Base-by-base conservation (phyloP, 2,888 invertebrate species). In the Alloplasta piceator region DNA sequence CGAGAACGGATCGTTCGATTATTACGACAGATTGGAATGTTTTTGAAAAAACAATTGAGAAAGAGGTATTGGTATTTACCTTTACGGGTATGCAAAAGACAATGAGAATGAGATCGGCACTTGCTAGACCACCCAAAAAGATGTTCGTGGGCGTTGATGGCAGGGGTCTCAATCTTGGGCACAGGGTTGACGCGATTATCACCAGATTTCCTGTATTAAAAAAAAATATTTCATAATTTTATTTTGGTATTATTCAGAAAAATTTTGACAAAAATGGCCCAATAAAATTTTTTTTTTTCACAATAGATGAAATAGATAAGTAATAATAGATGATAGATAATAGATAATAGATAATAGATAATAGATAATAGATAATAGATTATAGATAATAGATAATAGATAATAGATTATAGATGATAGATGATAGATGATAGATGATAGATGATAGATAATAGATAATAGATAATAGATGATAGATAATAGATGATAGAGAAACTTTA, bases 21-120 rank as follows among this genome's bases (percentile, higher is more conserved):
- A 38, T 58, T 39, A 58, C n/a, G 4, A 60, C 39, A 9, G 14
- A 39, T 61, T n/a, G 10, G 41, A 43, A 43, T 67, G 5, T 43
- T 16, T 43, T 43, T 61, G 1, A 16, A 6, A 43, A 63, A 39
- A 9, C 6, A 39, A 41, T 6, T 16, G 7, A 14, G 6, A 36
- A 48, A 10, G 1, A 43, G 14, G 14, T 52, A 0, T 52, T 50
- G 9, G 16, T 38, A 60, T 71, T 50, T 91, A 95, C 95, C 94
- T 95, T 96, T 10, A 96, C 94, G 6, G 96, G 96, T 79, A 96
- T 95, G 91, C 96, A 96, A 87, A 96, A 93, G 77, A 94, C 92
- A 77, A 96, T 95, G 60, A 96, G 93, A 39, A 96, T 93, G 1
- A 96, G 93, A 91, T 96, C 96, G 0, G 96, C 95, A 0, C 94